A percentile compares a stretch with the other conserved stretches of the same genome.
phyloP scores from a whole-genome alignment of 1,140 invertebrate genomes.

The Lasioglossum baleicum region DNA sequence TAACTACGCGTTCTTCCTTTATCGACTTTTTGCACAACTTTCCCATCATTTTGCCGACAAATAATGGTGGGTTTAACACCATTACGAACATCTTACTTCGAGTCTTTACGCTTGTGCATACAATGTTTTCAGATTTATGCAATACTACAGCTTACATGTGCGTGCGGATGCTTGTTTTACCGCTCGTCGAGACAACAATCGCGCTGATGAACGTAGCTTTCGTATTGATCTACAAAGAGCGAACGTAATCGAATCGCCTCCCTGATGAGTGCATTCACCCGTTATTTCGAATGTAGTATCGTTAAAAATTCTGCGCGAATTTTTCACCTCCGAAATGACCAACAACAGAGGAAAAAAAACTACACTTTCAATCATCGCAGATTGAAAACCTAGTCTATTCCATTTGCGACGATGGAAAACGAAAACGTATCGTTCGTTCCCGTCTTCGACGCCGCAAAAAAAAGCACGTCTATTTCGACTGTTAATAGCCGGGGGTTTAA shows the following conservation, averaged over 20 bases:
- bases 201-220: neutral
- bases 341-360: neutral
- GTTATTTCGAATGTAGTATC: neutral
- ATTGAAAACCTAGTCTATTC: neutral
- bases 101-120: no score
- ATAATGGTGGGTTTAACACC: no score
- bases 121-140: neutral
- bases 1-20: no score
- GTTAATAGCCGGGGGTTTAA: no score
- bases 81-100: no score
- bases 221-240: conserved; percentile 14
- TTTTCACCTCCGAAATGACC: neutral
- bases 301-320: neutral
- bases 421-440: neutral
- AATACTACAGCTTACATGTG: no score
- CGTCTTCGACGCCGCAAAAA: no score
- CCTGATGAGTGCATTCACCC: neutral
- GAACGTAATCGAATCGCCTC: conserved; percentile 5
- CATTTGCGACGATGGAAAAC: neutral
- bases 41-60: no score
- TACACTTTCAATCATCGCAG: no score
- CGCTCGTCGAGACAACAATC: neutral
- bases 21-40: no score
- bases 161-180: neutral
- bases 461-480: no score